Conservation (phyloP, 64 coral and sea anemone species). For the Astreopora myriophthalma region DNA sequence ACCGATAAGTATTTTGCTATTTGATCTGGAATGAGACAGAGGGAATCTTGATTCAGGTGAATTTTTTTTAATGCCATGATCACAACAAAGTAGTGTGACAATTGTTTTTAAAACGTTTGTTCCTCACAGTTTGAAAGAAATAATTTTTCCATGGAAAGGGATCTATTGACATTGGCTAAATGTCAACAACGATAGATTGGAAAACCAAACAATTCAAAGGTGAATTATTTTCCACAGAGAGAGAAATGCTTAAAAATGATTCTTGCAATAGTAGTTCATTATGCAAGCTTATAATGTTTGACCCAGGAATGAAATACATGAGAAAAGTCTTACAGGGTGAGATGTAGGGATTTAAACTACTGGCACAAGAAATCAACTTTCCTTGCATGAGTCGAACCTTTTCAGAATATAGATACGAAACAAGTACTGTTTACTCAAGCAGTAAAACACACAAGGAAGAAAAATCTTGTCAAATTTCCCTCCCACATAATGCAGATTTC, state of each 20-base stretch:
- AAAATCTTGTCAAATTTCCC: conserved; percentile 7
- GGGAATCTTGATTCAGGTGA: neutral
- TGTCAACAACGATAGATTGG: conserved; percentile 22
- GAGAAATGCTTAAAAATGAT: neutral
- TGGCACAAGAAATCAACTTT: neutral
- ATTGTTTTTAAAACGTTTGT: neutral
- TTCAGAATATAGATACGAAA: neutral
- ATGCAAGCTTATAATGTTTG: neutral
- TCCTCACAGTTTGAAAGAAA: neutral
- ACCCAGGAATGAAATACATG: neutral
- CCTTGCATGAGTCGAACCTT: too few species aligned
- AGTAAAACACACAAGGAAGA: neutral
- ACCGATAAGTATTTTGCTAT: neutral
- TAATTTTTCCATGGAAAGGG: neutral
- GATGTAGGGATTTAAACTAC: neutral
- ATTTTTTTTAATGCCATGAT: neutral
- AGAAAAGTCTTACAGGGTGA: neutral
- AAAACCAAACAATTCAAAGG: conserved; percentile 44
- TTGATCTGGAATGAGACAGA: neutral
- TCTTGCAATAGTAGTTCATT: neutral
- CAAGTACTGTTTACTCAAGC: conserved; percentile 28
- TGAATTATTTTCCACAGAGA: conserved; percentile 19
- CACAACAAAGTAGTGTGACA: neutral
- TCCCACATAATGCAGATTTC: conserved; percentile 37
- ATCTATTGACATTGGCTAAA: neutral